Base-by-base conservation (phyloP, 2,113 vertebrate species). In the Syngnathus floridae region DNA sequence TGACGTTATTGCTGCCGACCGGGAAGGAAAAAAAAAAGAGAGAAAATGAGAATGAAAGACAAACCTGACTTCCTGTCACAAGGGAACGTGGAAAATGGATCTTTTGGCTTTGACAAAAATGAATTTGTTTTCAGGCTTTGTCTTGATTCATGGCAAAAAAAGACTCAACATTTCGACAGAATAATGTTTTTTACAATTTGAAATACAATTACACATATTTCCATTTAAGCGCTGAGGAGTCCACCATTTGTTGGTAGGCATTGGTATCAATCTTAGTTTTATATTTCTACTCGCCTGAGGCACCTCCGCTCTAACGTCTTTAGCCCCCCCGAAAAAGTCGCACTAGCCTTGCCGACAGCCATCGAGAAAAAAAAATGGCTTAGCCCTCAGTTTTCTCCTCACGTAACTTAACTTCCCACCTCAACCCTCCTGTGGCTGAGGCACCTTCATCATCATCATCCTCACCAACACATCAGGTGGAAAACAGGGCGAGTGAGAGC, bases 1-100 rank as follows among this genome's bases (percentile, higher is more conserved):
- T 88, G 6, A 93, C 83, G 31, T 92, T 90, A 49, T 94, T 93
- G 80, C 97, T 99, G 84, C 7, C 75, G 62, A 38, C 54, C 68
- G 61, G 43, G 13, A 5, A 14, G 13, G 62, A n/a, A 48, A 7
- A 61, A 19, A 58, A 61, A 45, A 48, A 62, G 40, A 74, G 37
- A 31, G 26, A 31, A 31, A 31, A 62, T 17, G 14, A 6, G 37
- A 14, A 45, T n/a, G 16, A 63, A 54, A 26, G 51, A 26, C 51
- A 54, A 22, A 54, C 21, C 22, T 1, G 21, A 54, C 21, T 26
- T 54, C 5, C 22, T 12, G 1, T 54, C 11, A 9, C 22, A 22
- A 26, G 21, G n/a, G 10, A 26, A 54, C 5, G 10, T 2, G 11
- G 21, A 56, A 14, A 61, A 22, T 22, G n/a, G 59, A 16, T 13